Evolutionary conservation across 2,888 invertebrate genomes (phyloP).

Genomic region (Phragmatobia fuliginosa): DNA sequence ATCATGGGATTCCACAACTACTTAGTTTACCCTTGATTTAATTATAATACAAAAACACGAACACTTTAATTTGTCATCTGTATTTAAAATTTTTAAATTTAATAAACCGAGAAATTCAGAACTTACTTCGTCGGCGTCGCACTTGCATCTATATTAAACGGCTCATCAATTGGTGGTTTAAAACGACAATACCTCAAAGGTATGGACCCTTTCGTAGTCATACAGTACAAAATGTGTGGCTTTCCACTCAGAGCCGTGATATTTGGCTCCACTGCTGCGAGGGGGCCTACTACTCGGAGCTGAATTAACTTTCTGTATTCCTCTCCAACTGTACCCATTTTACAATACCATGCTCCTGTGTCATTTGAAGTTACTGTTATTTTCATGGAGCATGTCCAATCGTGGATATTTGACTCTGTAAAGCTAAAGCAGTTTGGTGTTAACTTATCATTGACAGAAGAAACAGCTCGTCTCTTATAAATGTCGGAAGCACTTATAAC

Average conservation of each 20-base stretch:
- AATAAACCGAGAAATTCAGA: no score
- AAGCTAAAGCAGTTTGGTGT: conserved; percentile 56
- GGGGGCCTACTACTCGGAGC: conserved; percentile 67
- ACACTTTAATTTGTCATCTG: no score
- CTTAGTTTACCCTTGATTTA: no score
- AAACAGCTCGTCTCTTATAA: neutral
- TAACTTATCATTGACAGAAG: neutral
- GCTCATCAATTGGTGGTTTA: conserved; percentile 75
- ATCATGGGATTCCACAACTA: no score
- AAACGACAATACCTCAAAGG: conserved; percentile 83
- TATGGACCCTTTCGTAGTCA: conserved; percentile 66
- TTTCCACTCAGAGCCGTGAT: conserved; percentile 66
- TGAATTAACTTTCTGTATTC: conserved; percentile 69
- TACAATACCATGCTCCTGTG: conserved; percentile 80
- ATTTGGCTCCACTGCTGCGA: conserved; percentile 72
- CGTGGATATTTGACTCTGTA: conserved; percentile 66
- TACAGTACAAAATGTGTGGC: conserved; percentile 72
- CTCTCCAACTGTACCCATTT: conserved; percentile 74
- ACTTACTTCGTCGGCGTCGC: conserved; percentile 72
- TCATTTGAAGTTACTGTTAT: conserved; percentile 65
- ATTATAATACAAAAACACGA: no score
- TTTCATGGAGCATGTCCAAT: conserved; percentile 74
- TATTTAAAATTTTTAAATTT: no score
- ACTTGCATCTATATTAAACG: conserved; percentile 78
- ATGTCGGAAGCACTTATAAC: no score